Base-by-base conservation (phyloP, 2,888 invertebrate species). In the Alloplasta piceator region DNA sequence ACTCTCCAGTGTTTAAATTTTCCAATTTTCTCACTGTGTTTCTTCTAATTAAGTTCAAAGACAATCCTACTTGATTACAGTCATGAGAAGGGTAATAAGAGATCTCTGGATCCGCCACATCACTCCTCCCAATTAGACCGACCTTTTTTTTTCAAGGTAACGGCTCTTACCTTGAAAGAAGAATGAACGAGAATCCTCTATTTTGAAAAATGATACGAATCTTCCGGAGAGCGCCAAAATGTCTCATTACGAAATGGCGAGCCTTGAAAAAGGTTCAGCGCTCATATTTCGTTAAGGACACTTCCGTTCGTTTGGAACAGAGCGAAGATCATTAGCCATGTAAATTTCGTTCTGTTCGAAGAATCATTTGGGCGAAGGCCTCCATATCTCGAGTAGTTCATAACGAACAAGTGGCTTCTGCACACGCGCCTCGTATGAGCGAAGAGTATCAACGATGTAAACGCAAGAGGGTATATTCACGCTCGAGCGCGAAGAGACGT, bases 341-440 rank as follows among this genome's bases (percentile, higher is more conserved):
- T 78, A 56, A 41, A 56, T 73, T 61, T 70, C 82, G 80, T 82
- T 67, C 80, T 74, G 80, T 71, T 61, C 66, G 77, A 77, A 55
- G 14, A 68, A 74, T 66, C 77, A 82, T 77, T 55, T 63, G 67
- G 82, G 82, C 73, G 72, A 82, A 82, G 82, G 80, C 70, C 73
- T 72, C 71, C 73, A 77, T 77, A 64, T 68, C 64, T 50, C 72
- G 67, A 72, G 50, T 72, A 72, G 38, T 60, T 66, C 67, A 46
- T 38, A 38, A 48, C 26, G 26, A 26, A 26, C 26, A 26, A 26
- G 26, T 2, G 26, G 26, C 26, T 26, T 26, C 26, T 26, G 26
- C 26, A 26, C 26, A 26, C 26, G 26, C 26, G 26, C 26, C 60
- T 75, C 48, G 39, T 50, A 58, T 50, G 50, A n/a, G 6, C 16